phyloP scores from a whole-genome alignment of 2,113 vertebrate genomes.

The Calidris pugnax region DNA sequence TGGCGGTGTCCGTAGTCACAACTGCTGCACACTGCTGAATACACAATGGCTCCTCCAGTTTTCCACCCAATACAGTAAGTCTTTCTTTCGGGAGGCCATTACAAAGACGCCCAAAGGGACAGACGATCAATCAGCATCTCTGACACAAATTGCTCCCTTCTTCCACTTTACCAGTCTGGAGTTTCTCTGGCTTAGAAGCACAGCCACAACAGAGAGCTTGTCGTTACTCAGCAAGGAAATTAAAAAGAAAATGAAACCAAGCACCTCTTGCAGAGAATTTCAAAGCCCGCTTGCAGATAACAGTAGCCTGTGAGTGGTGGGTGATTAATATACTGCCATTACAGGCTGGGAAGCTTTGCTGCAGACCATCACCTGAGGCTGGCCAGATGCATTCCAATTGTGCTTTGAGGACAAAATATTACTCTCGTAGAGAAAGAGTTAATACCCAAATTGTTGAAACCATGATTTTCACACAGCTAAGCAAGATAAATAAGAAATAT shows the following conservation, averaged over 20 bases:
- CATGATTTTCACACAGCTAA: background rate
- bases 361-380: background rate
- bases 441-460: background rate
- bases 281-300: constrained; percentile 1
- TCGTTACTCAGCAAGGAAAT: background rate
- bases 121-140: background rate
- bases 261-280: constrained; percentile 2
- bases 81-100: constrained; percentile 32
- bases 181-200: background rate
- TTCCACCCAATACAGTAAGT: background rate
- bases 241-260: constrained; percentile 27
- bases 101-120: constrained; percentile 26
- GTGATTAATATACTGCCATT: background rate
- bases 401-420: background rate
- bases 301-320: background rate
- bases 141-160: constrained; percentile 14
- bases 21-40: constrained; percentile 40
- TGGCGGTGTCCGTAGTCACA: background rate
- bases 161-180: background rate
- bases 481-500: background rate
- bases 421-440: background rate
- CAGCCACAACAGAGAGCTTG: background rate
- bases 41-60: constrained; percentile 47
- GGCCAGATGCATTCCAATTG: background rate
- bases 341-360: background rate